A percentile compares a stretch with the other conserved stretches of the same genome.
These are phyloP conservation scores for Corynorhinus townsendii DNA, from an alignment of 2,113 vertebrate genomes.

Conservation along the genomic window DNA sequence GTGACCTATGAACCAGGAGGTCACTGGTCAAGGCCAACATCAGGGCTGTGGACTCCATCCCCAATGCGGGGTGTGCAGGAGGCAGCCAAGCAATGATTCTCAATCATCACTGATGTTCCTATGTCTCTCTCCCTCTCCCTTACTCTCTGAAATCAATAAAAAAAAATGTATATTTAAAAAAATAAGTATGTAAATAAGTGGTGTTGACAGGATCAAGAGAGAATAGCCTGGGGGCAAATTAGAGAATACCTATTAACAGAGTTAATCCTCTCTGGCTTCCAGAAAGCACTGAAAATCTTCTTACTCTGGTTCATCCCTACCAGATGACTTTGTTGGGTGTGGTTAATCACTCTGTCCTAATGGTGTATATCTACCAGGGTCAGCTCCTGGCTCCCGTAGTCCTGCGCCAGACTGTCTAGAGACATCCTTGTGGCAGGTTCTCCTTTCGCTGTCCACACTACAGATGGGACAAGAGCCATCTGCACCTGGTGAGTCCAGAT, in stretches of 20 bases:
- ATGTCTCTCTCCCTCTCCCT: no score
- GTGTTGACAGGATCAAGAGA: not conserved
- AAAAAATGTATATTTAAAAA: no score
- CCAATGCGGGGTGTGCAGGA: no score
- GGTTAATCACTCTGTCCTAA: not conserved
- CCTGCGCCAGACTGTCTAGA: not conserved
- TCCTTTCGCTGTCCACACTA: not conserved
- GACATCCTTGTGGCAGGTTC: rapidly evolving
- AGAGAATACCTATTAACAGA: not conserved
- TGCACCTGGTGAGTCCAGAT: not conserved
- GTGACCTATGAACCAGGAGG: no score
- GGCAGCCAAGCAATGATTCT: no score
- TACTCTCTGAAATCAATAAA: no score
- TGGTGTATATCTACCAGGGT: not conserved
- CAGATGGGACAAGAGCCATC: rapidly evolving
- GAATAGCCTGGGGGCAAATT: not conserved
- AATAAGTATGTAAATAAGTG: no score
- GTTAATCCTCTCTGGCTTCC: rapidly evolving
- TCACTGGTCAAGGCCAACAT: no score
- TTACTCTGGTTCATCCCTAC: no score
- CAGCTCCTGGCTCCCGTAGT: rapidly evolving
- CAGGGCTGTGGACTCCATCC: no score
- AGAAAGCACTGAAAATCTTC: no score
- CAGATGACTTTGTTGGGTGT: not conserved
- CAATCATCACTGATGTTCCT: no score